Percentiles rank a stretch among this genome's conserved stretches.
These are phyloP conservation scores for Enhydra lutris DNA, from an alignment of 2,113 vertebrate genomes.

Conservation along the genomic window DNA sequence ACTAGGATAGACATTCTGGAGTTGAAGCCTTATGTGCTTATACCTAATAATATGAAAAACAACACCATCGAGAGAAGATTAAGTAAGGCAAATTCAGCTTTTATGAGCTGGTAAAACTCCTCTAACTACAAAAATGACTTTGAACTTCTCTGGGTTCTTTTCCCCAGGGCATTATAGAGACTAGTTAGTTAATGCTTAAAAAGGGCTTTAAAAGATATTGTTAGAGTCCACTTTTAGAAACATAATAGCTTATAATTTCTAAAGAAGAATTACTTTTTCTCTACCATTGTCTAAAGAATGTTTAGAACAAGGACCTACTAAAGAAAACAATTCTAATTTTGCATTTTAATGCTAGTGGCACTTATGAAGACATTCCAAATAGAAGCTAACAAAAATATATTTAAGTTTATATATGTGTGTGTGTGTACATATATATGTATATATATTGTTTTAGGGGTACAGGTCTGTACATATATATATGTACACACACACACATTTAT, in stretches of 20 bases:
- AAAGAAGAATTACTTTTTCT: background rate
- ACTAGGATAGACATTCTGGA: background rate
- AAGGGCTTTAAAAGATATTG: background rate
- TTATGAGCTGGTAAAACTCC: background rate
- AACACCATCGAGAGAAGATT: background rate
- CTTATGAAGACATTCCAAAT: slow-evolving; percentile 9
- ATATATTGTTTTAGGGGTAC: too few species aligned
- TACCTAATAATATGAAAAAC: background rate
- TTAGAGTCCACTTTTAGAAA: background rate
- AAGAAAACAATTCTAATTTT: slow-evolving; percentile 7
- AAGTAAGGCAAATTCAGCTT: background rate
- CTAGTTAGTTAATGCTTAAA: background rate
- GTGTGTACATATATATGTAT: too few species aligned
- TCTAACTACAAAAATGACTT: background rate
- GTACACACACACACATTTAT: background rate
- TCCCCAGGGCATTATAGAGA: background rate
- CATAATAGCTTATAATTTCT: background rate
- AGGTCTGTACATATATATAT: background rate
- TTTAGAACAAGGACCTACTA: background rate
- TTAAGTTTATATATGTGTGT: background rate
- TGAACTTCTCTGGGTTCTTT: background rate
- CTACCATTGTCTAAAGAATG: background rate
- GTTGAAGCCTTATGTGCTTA: background rate
- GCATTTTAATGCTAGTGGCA: background rate
- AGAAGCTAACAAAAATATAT: background rate